A percentile compares a stretch with the other conserved stretches of the same genome.
Evolutionary conservation across 2,797 vertebrate genomes (phyloP).

Genomic region (Hydrolagus colliei): DNA sequence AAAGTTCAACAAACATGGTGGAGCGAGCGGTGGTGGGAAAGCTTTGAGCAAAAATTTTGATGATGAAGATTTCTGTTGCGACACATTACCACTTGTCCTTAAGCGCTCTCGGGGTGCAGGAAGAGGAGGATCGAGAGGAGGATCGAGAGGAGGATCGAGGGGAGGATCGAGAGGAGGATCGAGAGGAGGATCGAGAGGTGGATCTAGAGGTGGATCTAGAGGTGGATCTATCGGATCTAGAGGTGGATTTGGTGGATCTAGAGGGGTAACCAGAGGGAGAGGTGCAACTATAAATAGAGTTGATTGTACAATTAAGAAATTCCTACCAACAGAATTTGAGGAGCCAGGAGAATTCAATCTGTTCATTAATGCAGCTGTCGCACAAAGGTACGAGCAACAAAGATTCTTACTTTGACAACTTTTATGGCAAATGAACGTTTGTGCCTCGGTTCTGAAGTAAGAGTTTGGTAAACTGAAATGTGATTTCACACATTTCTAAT

Average conservation of each 20-base stretch:
- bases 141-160: conserved; percentile 31
- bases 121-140: conserved; percentile 33
- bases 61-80: conserved; percentile 80
- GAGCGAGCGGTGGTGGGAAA: conserved; percentile 61
- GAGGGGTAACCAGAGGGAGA: not conserved
- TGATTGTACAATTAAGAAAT: not conserved
- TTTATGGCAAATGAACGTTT: not conserved
- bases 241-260: not conserved
- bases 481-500: not conserved
- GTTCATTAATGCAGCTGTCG: not conserved
- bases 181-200: conserved; percentile 31
- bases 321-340: not conserved
- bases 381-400: conserved; percentile 1
- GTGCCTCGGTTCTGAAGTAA: not conserved
- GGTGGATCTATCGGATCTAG: conserved; percentile 34
- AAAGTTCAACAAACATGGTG: conserved; percentile 57
- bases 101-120: conserved; percentile 54
- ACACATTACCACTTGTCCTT: conserved; percentile 54
- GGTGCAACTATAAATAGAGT: not conserved
- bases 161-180: not conserved
- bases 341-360: conserved; percentile 7
- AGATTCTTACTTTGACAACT: not conserved
- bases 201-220: conserved; percentile 44
- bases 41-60: conserved; percentile 68
- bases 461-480: not conserved